Evolutionary conservation across 2,113 vertebrate genomes (phyloP).

Genomic region (zebrafish (Danio rerio)): GRCz12tu NC_133179.1:56880001-56880500

Average conservation of each 20-base stretch:
- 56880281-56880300: neutral
- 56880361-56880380: neutral
- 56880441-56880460: no score
- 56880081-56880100: slow-evolving; percentile 23
- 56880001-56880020: slow-evolving; percentile 22
- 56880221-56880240: slow-evolving; percentile 5
- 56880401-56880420: no score
- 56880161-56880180: neutral
- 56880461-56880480: no score
- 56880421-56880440: no score
- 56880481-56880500: no score
- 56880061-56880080: neutral
- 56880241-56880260: neutral
- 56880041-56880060: neutral
- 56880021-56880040: slow-evolving; percentile 19
- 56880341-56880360: neutral
- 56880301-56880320: neutral
- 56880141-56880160: slow-evolving; percentile 19
- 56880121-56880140: neutral
- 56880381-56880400: no score
- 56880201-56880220: slow-evolving; percentile 29
- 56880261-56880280: neutral
- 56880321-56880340: no score
- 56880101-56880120: slow-evolving; percentile 38
- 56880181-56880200: slow-evolving; percentile 1